Evolutionary conservation across 2,888 invertebrate species (phyloP).

Genomic region (Schizaphis graminum): DNA sequence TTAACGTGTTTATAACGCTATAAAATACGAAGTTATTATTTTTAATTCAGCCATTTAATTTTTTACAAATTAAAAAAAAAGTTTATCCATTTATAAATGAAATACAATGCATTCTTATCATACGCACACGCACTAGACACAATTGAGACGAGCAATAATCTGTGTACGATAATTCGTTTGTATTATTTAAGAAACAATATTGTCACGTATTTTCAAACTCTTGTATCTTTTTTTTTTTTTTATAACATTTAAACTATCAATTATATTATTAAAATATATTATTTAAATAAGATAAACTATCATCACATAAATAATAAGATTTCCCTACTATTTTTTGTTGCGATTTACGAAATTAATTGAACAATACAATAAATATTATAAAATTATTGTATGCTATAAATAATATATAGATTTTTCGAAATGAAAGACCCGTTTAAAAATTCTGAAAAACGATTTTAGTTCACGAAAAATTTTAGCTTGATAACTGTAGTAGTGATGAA

Average conservation of each 20-base stretch:
- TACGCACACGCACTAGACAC: not conserved
- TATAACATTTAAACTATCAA: not conserved
- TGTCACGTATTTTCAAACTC: not conserved
- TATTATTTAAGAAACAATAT: not conserved
- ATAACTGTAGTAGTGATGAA: not conserved
- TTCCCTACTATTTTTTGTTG: not conserved
- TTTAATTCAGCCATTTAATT: not conserved
- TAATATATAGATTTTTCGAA: not conserved
- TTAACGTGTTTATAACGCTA: slow-evolving; percentile 25
- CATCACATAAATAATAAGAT: not conserved
- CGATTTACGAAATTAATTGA: too few species aligned
- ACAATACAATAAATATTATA: not conserved
- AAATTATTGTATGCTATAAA: not conserved
- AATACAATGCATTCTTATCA: not conserved
- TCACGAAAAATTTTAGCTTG: not conserved
- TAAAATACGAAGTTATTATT: not conserved
- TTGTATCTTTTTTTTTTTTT: not conserved
- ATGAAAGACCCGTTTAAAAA: not conserved
- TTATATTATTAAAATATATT: not conserved
- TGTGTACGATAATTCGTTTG: not conserved
- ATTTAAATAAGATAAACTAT: not conserved
- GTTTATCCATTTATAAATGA: not conserved
- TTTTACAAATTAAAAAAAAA: not conserved
- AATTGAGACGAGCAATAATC: not conserved
- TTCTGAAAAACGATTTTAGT: not conserved